Evolutionary conservation across 2,113 vertebrate genomes (phyloP), one percentile per base, ranked within the genome.

Genomic region (Myodes glareolus): DNA sequence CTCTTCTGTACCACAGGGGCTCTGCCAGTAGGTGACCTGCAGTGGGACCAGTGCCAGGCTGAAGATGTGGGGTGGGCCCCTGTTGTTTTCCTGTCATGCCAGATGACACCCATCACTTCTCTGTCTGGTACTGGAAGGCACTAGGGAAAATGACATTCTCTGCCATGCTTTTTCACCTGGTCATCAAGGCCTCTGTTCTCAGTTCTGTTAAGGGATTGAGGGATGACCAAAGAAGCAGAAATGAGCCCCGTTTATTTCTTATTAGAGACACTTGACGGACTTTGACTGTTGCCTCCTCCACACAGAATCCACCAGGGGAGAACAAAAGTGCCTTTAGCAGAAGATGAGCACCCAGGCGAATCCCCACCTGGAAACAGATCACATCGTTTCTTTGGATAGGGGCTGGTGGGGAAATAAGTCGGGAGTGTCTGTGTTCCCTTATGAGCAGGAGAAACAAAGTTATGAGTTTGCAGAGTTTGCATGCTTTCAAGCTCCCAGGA

Each of bases 1-100:
- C 16, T 45, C 55, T 16, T 45, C 72, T 72, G 31, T 19, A 67
- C 29, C 0, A 0, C 55, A 23, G 39, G 61, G 58, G 85, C 73
- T 23, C 68, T 50, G 68, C 47, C 17, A 3, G 65, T 7, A 27
- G 27, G 61, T 17, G n/a, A 39, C 85, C 58, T 10, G 67, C 45
- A 70, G 1, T 19, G 68, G 58, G 75, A 21, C 27, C 5, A 0
- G 9, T 13, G 36, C 33, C 3, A 1, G 29, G 55, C 0, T 31
- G 72, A 45, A 61, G n/a, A 47, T 13, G 3, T 39, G 50, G 70
- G 16, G 29, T 2, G 25, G 25, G 85, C 52, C 13, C 1, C 61
- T 19, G 27, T 21, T 68, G 33, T 5, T 61, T 21, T 73, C 42
- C 42, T 29, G 31, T 80, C 73, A 25, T 21, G 16, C 63, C 61